Base-by-base conservation (phyloP, 2,888 invertebrate species). In the Iselma pallidipennis region DNA sequence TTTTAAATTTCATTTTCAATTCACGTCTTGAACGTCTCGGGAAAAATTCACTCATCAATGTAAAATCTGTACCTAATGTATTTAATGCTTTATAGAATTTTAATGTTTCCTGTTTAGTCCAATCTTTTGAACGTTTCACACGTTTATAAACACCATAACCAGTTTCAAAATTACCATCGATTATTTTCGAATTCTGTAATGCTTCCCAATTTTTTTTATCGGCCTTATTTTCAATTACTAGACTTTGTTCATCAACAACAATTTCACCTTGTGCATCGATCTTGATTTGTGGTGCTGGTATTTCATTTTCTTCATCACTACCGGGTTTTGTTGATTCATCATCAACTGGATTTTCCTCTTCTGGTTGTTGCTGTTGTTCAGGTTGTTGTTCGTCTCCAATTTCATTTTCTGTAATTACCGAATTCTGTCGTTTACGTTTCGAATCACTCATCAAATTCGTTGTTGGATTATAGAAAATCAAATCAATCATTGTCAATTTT, bases 21-120 rank as follows among this genome's bases (percentile, higher is more conserved):
- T 97, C 96, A 57, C 88, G 83, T 12, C 97, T 83, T 0, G 87
- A 88, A 61, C 96, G 85, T 45, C 88, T 87, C 0, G 94, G 80
- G 82, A 96, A 96, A 45, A 94, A 82, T 53, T 88, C 86, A 63
- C 89, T 85, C 94, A 98, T 96, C 55, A 96, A 82, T 4, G 93
- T 88, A 81, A 98, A 98, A 83, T 98, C 97, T 0, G 96, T 95
- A 0, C 97, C 97, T 53, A 96, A 86, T 7, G 91, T 90, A 71
- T 92, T 94, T 9, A 98, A 82, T 1, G 95, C 95, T 73, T 91
- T 88, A 82, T 96, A 98, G 82, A 97, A 97, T 68, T 91, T 89
- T n/a, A 93, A 83, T 0, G 96, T 96, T 76, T 96, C 95, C 61
- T 85, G 85, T 31, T 87, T 84, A 7, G 83, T 82, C 95, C 95